Base-by-base conservation (phyloP, 1,140 invertebrate species). In the Pseudomyrmex cubaensis region DNA sequence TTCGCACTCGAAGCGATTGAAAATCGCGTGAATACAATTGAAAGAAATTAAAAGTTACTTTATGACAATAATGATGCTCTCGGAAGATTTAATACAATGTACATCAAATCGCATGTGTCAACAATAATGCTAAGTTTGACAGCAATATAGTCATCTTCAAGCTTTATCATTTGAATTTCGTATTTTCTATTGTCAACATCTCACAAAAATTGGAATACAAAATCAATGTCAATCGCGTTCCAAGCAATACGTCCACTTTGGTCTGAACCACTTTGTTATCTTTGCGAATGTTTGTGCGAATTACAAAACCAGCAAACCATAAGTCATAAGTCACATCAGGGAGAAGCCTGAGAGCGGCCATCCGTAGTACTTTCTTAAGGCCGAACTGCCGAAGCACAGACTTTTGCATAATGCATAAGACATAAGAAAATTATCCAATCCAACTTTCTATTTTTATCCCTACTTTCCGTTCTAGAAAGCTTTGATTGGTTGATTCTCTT, bases 291-390 rank as follows among this genome's bases (percentile, higher is more conserved):
- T 35, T 35, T 7, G 35, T 69, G 54, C 64, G 35, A 80, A 80
- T 80, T 80, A 80, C 76, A 70, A 70, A 80, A 80, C 66, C 44
- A 20, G 66, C 72, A 56, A 54, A 66, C 76, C 76, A 80, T 80
- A 80, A 80, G 70, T 80, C 76, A 80, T 80, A 80, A 80, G 70
- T 80, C 76, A 80, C 5, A 35, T 35, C 5, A 35, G 35, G 0
- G 5, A 35, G 7, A 35, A 35, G 7, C 35, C 35, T 35, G 35
- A 35, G 35, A 35, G 35, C 35, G 5, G 5, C 35, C 0, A 35
- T 35, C 35, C 5, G 5, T 35, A 35, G 4, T 35, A 35, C 35
- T 5, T 35, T n/a, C n/a, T n/a, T n/a, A n/a, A n/a, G n/a, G n/a
- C n/a, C n/a, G n/a, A n/a, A n/a, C n/a, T n/a, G n/a, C n/a, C n/a